phyloP scores from a whole-genome alignment of 2,888 invertebrate species.

The Ophion ventricosus region DNA sequence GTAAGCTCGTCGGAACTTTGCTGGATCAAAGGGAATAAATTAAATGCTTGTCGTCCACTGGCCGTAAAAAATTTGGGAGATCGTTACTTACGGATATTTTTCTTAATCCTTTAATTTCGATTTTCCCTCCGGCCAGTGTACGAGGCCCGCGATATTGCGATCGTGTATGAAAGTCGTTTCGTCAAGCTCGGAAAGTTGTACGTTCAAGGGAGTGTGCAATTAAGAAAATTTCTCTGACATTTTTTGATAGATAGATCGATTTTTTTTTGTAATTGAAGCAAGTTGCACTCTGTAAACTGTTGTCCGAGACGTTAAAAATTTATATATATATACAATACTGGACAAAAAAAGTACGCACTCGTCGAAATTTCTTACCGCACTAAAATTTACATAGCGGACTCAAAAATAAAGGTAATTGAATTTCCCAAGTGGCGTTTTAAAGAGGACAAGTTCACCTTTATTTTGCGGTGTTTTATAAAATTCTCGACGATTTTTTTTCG shows the following conservation, averaged over 20 bases:
- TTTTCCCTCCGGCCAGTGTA: background rate
- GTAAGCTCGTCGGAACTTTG: constrained; percentile 24
- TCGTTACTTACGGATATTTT: background rate
- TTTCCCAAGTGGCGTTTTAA: too few species aligned
- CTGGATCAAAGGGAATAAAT: background rate
- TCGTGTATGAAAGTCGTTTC: background rate
- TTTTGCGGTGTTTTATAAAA: too few species aligned
- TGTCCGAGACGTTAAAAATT: too few species aligned
- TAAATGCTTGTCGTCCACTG: background rate
- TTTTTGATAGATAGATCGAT: background rate
- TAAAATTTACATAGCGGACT: too few species aligned
- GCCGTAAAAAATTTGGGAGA: background rate
- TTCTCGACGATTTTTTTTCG: too few species aligned
- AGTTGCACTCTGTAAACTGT: too few species aligned
- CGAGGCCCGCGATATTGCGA: background rate
- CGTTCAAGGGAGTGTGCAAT: background rate
- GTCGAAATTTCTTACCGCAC: too few species aligned
- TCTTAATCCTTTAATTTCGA: background rate
- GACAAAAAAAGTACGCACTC: too few species aligned
- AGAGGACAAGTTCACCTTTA: too few species aligned
- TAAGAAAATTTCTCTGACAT: background rate
- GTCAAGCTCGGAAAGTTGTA: background rate
- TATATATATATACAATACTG: too few species aligned
- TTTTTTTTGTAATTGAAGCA: too few species aligned
- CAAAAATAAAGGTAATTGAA: too few species aligned